Evolutionary conservation across 1,140 invertebrate species (phyloP).

Genomic region (Papilio polyxenes): DNA sequence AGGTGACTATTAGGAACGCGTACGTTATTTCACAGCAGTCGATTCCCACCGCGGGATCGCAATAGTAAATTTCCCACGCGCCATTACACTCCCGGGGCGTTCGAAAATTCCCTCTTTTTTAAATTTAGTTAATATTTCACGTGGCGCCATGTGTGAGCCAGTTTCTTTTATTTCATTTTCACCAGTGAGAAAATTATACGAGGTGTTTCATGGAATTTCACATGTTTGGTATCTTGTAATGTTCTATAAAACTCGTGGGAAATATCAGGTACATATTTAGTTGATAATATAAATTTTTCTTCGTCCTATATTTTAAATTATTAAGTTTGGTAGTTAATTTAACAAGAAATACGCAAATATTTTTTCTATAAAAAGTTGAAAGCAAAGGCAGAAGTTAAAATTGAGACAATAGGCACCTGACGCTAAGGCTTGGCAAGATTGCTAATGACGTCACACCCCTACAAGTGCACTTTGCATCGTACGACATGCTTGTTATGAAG

Average conservation of each 20-base stretch:
- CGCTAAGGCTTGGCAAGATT: constrained; percentile 60
- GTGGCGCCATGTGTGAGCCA: constrained; percentile 57
- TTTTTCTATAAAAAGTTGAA: too few species aligned
- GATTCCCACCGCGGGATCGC: constrained; percentile 43
- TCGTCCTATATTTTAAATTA: not conserved
- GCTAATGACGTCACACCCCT: constrained; percentile 69
- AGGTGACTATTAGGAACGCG: constrained; percentile 39
- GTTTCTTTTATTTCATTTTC: constrained; percentile 51
- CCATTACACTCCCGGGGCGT: constrained; percentile 52
- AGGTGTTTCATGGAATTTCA: constrained; percentile 37
- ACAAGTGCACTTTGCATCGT: constrained; percentile 43
- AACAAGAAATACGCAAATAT: too few species aligned
- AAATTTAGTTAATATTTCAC: constrained; percentile 65
- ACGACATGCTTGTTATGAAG: constrained; percentile 34
- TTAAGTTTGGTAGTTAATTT: too few species aligned
- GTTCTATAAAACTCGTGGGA: not conserved
- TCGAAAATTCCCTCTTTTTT: constrained; percentile 55
- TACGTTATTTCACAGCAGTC: constrained; percentile 43
- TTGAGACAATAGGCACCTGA: constrained; percentile 68
- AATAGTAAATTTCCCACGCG: constrained; percentile 58
- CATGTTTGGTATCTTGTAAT: constrained; percentile 16
- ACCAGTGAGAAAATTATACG: constrained; percentile 46
- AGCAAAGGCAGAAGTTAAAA: constrained; percentile 41
- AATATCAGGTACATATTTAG: not conserved
- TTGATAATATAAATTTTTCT: constrained; percentile 5